phyloP scores from a whole-genome alignment of 35 echinoderm and acorn worm genomes.

The Apostichopus japonicus region DNA sequence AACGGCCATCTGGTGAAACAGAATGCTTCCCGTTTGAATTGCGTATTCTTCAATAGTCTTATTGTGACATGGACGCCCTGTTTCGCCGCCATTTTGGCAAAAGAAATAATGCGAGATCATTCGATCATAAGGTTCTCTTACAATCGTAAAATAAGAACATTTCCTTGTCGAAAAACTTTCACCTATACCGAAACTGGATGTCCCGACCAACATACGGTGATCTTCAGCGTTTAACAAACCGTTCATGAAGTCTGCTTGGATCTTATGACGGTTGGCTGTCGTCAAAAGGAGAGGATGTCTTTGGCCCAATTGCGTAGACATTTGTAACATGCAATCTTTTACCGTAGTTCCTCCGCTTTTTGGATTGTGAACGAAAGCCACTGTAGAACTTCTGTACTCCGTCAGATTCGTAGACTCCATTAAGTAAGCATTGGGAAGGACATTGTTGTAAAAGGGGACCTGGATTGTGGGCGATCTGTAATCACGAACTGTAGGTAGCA shows the following conservation, averaged over 20 bases:
- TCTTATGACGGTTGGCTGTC: background rate
- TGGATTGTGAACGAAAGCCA: constrained; percentile 20
- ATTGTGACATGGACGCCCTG: background rate
- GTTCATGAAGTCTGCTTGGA: constrained; percentile 37
- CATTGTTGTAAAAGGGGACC: background rate
- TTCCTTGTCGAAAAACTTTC: background rate
- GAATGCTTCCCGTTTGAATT: background rate
- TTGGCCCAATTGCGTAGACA: background rate
- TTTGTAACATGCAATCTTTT: background rate
- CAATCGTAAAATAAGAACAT: constrained; percentile 19
- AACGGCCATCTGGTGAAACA: background rate
- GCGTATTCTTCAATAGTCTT: constrained; percentile 1
- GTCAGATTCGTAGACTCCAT: background rate
- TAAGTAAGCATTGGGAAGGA: constrained; percentile 3
- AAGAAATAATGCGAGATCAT: constrained; percentile 37
- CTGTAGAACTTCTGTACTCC: background rate
- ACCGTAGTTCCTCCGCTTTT: constrained; percentile 18
- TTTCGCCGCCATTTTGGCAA: constrained; percentile 6
- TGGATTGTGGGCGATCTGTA: background rate
- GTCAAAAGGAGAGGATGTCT: background rate
- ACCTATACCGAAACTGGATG: background rate
- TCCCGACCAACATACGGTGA: background rate
- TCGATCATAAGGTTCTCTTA: constrained; percentile 28
- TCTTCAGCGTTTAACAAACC: constrained; percentile 1
- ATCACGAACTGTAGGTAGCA: background rate